Evolutionary conservation across 1,140 invertebrate species (phyloP).

Genomic region (Orchesella cincta): DNA sequence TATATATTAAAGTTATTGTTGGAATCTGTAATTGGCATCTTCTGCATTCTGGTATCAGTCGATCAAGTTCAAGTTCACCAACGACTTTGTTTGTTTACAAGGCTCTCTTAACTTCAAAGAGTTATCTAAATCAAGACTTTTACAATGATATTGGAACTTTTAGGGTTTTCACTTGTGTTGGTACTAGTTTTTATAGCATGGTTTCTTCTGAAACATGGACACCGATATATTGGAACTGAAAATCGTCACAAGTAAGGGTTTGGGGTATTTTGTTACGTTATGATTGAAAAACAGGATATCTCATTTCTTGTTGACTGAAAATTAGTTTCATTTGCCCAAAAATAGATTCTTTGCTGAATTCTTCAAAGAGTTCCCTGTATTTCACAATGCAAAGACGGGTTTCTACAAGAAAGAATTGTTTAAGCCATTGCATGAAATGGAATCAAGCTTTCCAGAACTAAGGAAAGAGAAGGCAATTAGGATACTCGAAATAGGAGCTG

Average conservation of each 20-base stretch:
- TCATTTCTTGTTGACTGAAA: background rate
- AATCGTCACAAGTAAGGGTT: background rate
- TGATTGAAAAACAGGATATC: background rate
- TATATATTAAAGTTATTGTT: no score
- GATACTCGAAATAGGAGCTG: slow-evolving; percentile 53
- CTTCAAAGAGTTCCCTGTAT: background rate
- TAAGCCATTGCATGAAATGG: slow-evolving; percentile 32
- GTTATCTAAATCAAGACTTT: no score
- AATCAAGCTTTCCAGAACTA: slow-evolving; percentile 32
- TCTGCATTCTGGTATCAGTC: no score
- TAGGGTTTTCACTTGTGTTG: no score
- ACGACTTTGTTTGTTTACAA: no score
- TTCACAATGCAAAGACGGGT: background rate
- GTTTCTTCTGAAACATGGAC: background rate
- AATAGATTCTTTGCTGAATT: background rate
- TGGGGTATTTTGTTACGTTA: background rate
- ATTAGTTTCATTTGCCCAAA: background rate
- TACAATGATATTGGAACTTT: no score
- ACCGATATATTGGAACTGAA: background rate
- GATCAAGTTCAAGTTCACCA: no score
- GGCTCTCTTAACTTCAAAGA: no score
- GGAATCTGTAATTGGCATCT: no score
- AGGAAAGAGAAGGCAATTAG: slow-evolving; percentile 37
- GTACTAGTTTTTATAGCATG: no score
- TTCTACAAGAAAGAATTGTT: slow-evolving; percentile 39